phyloP scores from a whole-genome alignment of 2,797 vertebrate genomes.

The Sebastes melanostomus region DNA sequence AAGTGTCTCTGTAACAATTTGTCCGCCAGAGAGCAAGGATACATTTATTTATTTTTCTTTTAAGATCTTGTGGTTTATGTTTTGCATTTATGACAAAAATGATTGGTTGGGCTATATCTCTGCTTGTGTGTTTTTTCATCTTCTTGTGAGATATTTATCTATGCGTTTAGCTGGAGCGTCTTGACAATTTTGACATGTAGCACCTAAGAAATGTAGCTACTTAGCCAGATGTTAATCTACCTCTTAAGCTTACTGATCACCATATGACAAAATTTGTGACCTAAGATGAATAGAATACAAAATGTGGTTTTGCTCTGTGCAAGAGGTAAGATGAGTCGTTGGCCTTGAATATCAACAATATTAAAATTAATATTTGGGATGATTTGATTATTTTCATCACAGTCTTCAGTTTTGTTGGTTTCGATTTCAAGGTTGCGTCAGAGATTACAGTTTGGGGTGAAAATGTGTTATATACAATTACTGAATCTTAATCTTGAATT shows the following conservation, averaged over 20 bases:
- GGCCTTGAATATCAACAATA: neutral
- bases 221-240: neutral
- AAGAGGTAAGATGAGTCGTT: neutral
- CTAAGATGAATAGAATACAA: neutral
- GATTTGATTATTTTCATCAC: neutral
- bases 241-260: too few relatives aligned
- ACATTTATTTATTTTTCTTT: neutral
- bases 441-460: neutral
- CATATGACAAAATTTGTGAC: neutral
- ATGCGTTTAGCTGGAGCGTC: neutral
- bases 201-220: neutral
- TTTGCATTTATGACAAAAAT: neutral
- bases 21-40: too few relatives aligned
- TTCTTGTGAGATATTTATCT: neutral
- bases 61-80: neutral
- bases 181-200: neutral
- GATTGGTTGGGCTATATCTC: neutral
- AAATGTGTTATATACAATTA: neutral
- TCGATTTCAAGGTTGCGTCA: neutral
- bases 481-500: neutral
- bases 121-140: neutral
- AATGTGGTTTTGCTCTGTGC: neutral
- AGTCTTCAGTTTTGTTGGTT: neutral
- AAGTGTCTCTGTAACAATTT: neutral
- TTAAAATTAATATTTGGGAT: neutral